phyloP scores from a whole-genome alignment of 2,797 vertebrate genomes.

The Megaceryle alcyon region DNA sequence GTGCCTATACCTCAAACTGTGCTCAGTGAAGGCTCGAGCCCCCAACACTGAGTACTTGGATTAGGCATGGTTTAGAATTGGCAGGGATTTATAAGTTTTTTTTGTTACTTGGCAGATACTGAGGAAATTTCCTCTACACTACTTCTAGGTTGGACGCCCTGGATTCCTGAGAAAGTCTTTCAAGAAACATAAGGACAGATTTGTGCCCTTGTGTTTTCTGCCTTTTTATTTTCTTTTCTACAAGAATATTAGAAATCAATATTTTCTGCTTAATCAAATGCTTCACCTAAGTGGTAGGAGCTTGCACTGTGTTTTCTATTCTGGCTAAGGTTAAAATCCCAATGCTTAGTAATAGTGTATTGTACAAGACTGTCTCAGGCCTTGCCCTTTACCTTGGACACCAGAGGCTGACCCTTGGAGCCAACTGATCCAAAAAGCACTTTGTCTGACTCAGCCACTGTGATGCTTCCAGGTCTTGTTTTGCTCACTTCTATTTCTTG shows the following conservation, averaged over 20 bases:
- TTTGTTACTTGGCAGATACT: slow-evolving; percentile 19
- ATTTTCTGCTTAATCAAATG: background rate
- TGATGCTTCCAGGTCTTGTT: background rate
- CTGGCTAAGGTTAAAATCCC: background rate
- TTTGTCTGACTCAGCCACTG: background rate
- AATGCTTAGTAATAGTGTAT: background rate
- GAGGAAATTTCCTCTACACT: background rate
- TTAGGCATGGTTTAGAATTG: background rate
- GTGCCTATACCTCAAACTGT: background rate
- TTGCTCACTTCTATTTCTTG: background rate
- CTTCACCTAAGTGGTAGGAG: background rate
- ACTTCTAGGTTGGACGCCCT: background rate
- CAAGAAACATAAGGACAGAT: background rate
- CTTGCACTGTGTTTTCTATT: background rate
- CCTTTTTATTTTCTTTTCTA: background rate
- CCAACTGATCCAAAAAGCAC: background rate
- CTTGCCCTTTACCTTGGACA: background rate
- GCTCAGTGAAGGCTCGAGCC: background rate
- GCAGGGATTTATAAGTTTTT: slow-evolving; percentile 5
- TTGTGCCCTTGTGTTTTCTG: background rate
- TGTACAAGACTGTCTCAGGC: background rate
- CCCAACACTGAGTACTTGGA: background rate
- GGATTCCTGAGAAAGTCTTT: background rate
- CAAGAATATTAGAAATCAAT: background rate
- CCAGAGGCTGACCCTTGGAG: background rate